Evolutionary conservation across 1,140 invertebrate species (phyloP), one percentile per base, ranked within the genome.

Genomic region (Andricus grossulariae): DNA sequence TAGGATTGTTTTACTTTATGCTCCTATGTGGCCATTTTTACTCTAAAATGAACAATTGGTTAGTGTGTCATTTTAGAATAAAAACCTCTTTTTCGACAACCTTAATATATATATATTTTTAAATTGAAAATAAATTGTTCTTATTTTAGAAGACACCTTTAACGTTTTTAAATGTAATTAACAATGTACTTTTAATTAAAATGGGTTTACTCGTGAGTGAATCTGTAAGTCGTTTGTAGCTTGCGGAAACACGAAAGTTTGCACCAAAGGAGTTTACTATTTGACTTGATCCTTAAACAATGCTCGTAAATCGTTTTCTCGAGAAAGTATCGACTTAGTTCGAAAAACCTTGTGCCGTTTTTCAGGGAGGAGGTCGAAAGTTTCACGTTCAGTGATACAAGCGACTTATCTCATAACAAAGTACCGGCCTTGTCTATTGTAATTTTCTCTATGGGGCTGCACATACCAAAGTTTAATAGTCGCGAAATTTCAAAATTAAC

Each of bases 391-490:
- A 55, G 54, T 19, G 54, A 55, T 55, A 19, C 54, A 55, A 55
- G 25, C 19, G 55, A 21, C 19, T 25, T 57, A 57, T 57, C 55
- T 57, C 19, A 57, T 18, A 25, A 54, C 18, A 54, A 55, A 45
- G 8, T 45, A 45, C 39, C 39, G 39, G 39, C 19, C 19, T 57
- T 57, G 55, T 57, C 55, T 57, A 21, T 57, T 57, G 55, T 57
- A 57, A 57, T 57, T 25, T 57, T 57, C 55, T 57, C 55, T 57
- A 57, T 32, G 25, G 55, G 11, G 55, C 16, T 45, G 54, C 55
- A 21, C 55, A 10, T 19, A 57, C 25, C 25, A 7, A 57, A 57
- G 21, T 57, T 19, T 19, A 57, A 57, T 21, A 21, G n/a, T 55
- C 18, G 18, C 1, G 21, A 57, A 25, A 57, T 57, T 57, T 57